Evolutionary conservation across 2,888 invertebrate genomes (phyloP), one percentile per base, ranked within the genome.

Genomic region (Autographa gamma): DNA sequence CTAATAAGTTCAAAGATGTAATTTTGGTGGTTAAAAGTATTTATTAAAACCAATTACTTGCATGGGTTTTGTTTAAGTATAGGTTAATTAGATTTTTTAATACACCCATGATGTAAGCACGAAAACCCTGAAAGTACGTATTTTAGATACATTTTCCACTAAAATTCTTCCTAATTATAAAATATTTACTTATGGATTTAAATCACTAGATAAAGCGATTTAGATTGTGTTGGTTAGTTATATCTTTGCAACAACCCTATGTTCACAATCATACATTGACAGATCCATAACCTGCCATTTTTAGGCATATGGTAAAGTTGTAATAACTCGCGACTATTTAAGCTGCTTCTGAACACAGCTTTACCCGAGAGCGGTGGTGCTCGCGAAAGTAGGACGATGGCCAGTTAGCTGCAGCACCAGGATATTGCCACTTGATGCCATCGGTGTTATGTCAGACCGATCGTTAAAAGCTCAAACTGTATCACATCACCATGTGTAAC

Each of bases 311-410:
- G 1, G 25, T n/a, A 38, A 0, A 16, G n/a, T 48, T n/a, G n/a
- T n/a, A n/a, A 14, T 5, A 48, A 16, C 48, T 7, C n/a, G n/a
- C n/a, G n/a, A 48, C n/a, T 8, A n/a, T n/a, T n/a, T 8, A 48
- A 16, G 48, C 48, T n/a, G 61, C 25, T 63, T 72, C 59, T 75
- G 41, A 2, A 72, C 60, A 41, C 43, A 56, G 16, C 25, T 58
- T 69, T 64, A 64, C 19, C 63, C 18, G 63, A 19, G 65, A 61
- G 71, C 69, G 60, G 41, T 43, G 59, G 31, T 63, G 61, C 58
- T 69, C 19, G 61, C 34, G 25, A 69, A 83, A 77, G 73, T 83
- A 79, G 83, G 76, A 65, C 81, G 77, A 75, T 69, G 41, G 66
- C 63, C 64, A 73, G 81, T 79, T 73, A 73, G 61, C 69, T 62